A percentile compares a stretch with the other conserved stretches of the same genome.
Evolutionary conservation across 2,113 vertebrate species (phyloP).

Genomic region (Bufo bufo): DNA sequence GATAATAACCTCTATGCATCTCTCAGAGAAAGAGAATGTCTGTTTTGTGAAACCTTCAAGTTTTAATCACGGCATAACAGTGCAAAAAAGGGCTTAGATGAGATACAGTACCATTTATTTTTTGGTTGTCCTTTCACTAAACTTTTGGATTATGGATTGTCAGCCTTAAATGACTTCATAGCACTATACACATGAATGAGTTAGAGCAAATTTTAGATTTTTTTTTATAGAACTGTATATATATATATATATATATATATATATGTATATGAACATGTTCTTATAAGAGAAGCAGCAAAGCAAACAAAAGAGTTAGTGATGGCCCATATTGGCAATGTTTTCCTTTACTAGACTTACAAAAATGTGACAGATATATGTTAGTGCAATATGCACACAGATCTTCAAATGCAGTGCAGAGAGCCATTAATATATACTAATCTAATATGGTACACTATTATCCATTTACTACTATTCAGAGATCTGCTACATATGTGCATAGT

Average conservation of each 20-base stretch:
- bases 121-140: slow-evolving; percentile 19
- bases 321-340: neutral
- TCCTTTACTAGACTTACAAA: neutral
- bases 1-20: slow-evolving; percentile 54
- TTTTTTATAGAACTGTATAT: neutral
- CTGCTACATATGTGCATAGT: too few relatives aligned
- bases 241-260: too few relatives aligned
- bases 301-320: neutral
- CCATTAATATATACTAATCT: too few relatives aligned
- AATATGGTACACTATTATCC: too few relatives aligned
- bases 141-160: slow-evolving; percentile 39
- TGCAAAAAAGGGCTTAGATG: slow-evolving; percentile 14
- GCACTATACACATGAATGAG: neutral
- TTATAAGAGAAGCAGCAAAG: neutral
- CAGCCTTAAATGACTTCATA: slow-evolving; percentile 5
- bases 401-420: too few relatives aligned
- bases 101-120: slow-evolving; percentile 14
- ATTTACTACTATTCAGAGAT: too few relatives aligned
- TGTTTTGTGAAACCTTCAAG: slow-evolving; percentile 20
- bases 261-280: neutral
- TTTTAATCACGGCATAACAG: slow-evolving; percentile 40
- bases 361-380: too few relatives aligned
- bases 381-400: too few relatives aligned
- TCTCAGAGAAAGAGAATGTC: slow-evolving; percentile 49
- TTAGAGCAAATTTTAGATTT: neutral